These are phyloP conservation scores for Aplysina aerophoba DNA, from an alignment of 37 sponge, comb jelly and placozoan genomes.

Conservation along the genomic window DNA sequence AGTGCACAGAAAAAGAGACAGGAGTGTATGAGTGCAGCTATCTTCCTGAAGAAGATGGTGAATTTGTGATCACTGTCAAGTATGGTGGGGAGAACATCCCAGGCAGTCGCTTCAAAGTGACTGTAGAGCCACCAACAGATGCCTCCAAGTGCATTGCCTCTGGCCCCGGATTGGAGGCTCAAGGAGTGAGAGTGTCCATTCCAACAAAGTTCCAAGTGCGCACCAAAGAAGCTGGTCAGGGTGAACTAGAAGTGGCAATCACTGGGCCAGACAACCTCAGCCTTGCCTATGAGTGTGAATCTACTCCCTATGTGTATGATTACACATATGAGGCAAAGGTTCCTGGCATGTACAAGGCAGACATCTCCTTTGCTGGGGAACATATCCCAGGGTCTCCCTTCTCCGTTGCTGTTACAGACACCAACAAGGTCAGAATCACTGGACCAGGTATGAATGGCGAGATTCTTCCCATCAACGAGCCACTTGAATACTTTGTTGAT, in stretches of 20 bases:
- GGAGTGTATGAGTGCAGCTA: conserved; percentile 68
- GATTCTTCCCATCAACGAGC: conserved; percentile 64
- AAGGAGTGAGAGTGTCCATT: conserved; percentile 79
- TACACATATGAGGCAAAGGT: conserved; percentile 69
- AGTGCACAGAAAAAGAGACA: conserved; percentile 46
- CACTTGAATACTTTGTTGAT: conserved; percentile 65
- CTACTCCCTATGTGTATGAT: conserved; percentile 55
- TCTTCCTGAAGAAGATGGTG: conserved; percentile 78
- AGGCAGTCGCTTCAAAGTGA: conserved; percentile 80
- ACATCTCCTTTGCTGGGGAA: conserved; percentile 73
- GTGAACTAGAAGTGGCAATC: conserved; percentile 74
- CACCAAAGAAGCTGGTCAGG: conserved; percentile 89
- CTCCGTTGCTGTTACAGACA: conserved; percentile 77
- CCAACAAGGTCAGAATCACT: conserved; percentile 74
- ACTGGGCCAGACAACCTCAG: conserved; percentile 38
- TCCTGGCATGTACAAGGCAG: conserved; percentile 80
- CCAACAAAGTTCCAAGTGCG: conserved; percentile 85
- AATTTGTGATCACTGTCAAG: conserved; percentile 83
- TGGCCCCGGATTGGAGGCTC: conserved; percentile 91
- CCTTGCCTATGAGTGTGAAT: neutral
- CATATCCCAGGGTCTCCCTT: conserved; percentile 82
- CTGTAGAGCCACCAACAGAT: conserved; percentile 75
- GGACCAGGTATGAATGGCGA: conserved; percentile 92
- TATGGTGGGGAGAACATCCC: conserved; percentile 89
- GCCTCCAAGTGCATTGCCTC: conserved; percentile 79